A percentile compares a stretch with the other conserved stretches of the same genome.
Evolutionary conservation across 1,140 invertebrate species (phyloP).

Genomic region (Drosophila azteca): DNA sequence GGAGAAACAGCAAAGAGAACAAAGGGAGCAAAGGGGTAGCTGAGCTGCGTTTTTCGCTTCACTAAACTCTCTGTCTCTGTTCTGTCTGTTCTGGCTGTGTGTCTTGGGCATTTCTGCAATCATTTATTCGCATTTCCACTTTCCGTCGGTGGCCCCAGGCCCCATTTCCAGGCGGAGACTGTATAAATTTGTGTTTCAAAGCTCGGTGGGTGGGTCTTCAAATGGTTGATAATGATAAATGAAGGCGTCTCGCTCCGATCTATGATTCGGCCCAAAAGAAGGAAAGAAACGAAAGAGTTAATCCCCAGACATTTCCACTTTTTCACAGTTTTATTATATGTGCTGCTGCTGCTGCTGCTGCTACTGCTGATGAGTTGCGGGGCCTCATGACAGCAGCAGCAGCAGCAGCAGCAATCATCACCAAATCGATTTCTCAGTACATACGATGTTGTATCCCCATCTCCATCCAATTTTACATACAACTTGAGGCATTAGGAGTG

Average conservation of each 20-base stretch:
- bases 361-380: no score
- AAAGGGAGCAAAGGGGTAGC: not conserved
- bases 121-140: slow-evolving; percentile 11
- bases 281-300: slow-evolving; percentile 6
- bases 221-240: slow-evolving; percentile 65
- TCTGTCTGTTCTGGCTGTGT: not conserved
- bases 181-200: no score
- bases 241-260: not conserved
- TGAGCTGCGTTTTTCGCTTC: slow-evolving; percentile 40
- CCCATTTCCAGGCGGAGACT: no score
- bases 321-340: not conserved
- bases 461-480: not conserved
- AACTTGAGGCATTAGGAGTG: slow-evolving; percentile 18
- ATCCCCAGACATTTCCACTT: not conserved
- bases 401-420: not conserved
- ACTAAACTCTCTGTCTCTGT: slow-evolving; percentile 3
- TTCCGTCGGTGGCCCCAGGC: not conserved
- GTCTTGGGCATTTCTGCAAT: not conserved
- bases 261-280: not conserved
- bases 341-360: not conserved
- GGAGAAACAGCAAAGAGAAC: slow-evolving; percentile 5
- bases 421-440: slow-evolving; percentile 31
- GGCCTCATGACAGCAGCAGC: not conserved
- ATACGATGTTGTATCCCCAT: not conserved
- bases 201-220: slow-evolving; percentile 5